phyloP scores from a whole-genome alignment of 1,140 invertebrate genomes.

The Procambarus virginalis region DNA sequence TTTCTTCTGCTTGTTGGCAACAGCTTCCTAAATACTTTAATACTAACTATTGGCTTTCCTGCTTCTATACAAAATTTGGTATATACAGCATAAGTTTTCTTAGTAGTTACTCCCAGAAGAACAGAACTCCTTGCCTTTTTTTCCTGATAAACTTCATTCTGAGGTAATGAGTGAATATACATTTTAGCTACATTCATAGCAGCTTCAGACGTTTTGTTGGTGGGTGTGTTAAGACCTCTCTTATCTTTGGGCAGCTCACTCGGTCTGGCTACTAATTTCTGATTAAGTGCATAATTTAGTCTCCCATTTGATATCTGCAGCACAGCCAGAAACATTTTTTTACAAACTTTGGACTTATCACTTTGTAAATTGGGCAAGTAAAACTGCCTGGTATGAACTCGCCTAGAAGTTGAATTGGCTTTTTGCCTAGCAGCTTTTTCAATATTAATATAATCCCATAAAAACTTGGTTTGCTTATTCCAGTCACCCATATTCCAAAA shows the following conservation, averaged over 20 bases:
- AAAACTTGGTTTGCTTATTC: constrained; percentile 20
- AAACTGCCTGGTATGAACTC: constrained; percentile 16
- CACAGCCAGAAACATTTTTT: constrained; percentile 12
- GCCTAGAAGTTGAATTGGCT: not conserved
- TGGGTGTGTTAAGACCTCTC: constrained; percentile 3
- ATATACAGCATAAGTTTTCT: constrained; percentile 10
- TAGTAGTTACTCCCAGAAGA: constrained; percentile 7
- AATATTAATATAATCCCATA: constrained; percentile 15
- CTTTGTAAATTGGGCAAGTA: constrained; percentile 6
- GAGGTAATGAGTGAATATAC: constrained; percentile 1
- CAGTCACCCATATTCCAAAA: constrained; percentile 25
- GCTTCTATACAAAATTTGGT: not conserved
- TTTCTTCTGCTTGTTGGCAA: not conserved
- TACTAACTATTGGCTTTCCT: constrained; percentile 3
- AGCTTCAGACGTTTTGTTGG: not conserved
- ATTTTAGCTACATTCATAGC: not conserved
- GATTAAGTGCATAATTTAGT: constrained; percentile 11
- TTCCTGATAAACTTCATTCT: constrained; percentile 7
- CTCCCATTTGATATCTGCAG: constrained; percentile 17
- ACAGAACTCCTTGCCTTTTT: not conserved
- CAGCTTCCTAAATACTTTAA: constrained; percentile 18
- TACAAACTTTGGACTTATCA: constrained; percentile 10
- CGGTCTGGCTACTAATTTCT: not conserved
- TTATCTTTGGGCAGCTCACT: constrained; percentile 7
- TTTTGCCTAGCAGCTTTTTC: constrained; percentile 2